Base-by-base conservation (phyloP, 2,888 invertebrate genomes). In the Cheilosia pagana region DNA sequence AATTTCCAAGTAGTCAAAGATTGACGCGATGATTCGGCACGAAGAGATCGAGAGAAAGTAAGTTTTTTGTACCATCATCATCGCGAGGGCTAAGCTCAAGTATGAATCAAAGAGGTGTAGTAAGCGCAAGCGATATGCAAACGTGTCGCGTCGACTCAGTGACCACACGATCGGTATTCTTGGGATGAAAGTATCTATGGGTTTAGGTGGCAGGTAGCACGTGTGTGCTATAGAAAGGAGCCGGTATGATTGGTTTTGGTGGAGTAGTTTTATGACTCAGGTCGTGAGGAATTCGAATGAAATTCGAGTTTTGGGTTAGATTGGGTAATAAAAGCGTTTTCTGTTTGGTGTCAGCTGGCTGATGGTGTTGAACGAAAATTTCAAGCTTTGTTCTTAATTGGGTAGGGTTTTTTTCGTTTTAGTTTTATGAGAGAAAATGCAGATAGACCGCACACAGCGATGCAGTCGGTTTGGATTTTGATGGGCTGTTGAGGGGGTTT, bases 241-340 rank as follows among this genome's bases (percentile, higher is more conserved):
- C 48, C 57, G 74, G 55, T 55, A 23, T 16, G 55, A 57, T 48
- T 63, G 74, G 53, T 19, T 53, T 74, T 50, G 50, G 75, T 53
- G 35, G 39, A 75, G 63, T 48, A 19, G 62, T 67, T 76, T 76
- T 60, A 76, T 67, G 67, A 57, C 41, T 71, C 70, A 41, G 50
- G 60, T 48, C 68, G 62, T 77, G 28, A 52, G 52, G 63, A 78
- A 78, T 78, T 78, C 63, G 50, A 65, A 78, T 71, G 71, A 78
- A 78, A 78, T 63, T 78, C n/a, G 77, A 78, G 70, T 78, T 78
- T 78, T 63, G 25, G 63, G 77, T 78, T 63, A 71, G 62, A 71
- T 78, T 62, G 71, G 77, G 63, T 71, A 70, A 57, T 78, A 63
- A 78, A 77, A 53, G 6, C 6, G n/a, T 12, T 23, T 60, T 53